Conservation (phyloP, 2,888 invertebrate genomes). For the Carcina quercana region DNA sequence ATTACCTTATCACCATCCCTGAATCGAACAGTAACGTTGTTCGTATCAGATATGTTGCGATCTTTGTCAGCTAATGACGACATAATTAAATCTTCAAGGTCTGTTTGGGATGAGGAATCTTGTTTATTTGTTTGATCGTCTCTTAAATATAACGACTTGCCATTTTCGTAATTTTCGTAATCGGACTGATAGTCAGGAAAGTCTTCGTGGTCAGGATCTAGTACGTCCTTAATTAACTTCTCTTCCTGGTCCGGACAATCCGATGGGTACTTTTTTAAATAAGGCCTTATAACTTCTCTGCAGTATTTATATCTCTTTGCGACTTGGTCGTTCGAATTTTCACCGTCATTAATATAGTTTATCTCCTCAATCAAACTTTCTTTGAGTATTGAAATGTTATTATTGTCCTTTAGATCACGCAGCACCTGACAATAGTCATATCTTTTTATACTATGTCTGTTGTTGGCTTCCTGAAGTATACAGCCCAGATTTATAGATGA, state of each 20-base stretch:
- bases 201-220: slow-evolving; percentile 23
- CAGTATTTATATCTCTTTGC: slow-evolving; percentile 29
- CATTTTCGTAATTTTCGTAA: slow-evolving; percentile 1
- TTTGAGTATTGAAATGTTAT: slow-evolving; percentile 24
- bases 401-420: slow-evolving; percentile 24
- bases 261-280: slow-evolving; percentile 22
- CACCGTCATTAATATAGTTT: slow-evolving; percentile 12
- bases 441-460: slow-evolving; percentile 23
- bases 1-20: too few relatives aligned
- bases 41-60: too few relatives aligned
- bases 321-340: slow-evolving; percentile 13
- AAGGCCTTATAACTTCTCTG: slow-evolving; percentile 38
- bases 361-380: slow-evolving; percentile 30
- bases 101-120: too few relatives aligned
- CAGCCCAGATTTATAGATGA: too few relatives aligned
- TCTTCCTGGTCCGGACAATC: slow-evolving; percentile 26
- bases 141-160: not conserved
- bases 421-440: slow-evolving; percentile 28
- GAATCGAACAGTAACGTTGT: too few relatives aligned
- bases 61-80: too few relatives aligned
- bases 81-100: too few relatives aligned
- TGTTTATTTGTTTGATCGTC: too few relatives aligned
- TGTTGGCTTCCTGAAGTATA: too few relatives aligned
- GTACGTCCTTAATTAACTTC: slow-evolving; percentile 21
- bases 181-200: slow-evolving; percentile 27